Conservation (phyloP, 2,888 invertebrate genomes). For the Trichogramma dendrolimi region DNA sequence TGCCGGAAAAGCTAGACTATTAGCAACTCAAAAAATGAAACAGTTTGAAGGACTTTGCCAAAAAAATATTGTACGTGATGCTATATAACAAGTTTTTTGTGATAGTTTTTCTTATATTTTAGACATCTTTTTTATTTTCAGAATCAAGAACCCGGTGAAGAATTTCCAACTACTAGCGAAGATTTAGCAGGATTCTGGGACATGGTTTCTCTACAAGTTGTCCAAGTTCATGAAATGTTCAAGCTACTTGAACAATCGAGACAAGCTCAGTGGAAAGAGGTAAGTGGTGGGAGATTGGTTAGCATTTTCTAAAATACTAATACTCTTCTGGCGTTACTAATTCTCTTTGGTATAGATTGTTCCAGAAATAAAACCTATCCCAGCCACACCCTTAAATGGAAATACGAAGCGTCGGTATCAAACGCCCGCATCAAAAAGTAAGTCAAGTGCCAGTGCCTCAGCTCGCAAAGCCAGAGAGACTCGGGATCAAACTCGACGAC, state of each 20-base stretch:
- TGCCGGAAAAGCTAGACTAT: constrained; percentile 83
- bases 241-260: constrained; percentile 63
- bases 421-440: constrained; percentile 39
- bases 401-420: constrained; percentile 41
- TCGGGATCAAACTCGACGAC: constrained; percentile 66
- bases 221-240: constrained; percentile 77
- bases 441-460: constrained; percentile 48
- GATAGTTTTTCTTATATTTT: constrained; percentile 7
- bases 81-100: background rate
- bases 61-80: constrained; percentile 59
- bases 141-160: constrained; percentile 70
- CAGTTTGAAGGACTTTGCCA: constrained; percentile 82
- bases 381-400: constrained; percentile 39
- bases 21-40: constrained; percentile 89
- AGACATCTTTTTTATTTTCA: constrained; percentile 32
- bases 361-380: constrained; percentile 35
- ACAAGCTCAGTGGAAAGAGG: constrained; percentile 67
- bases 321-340: background rate
- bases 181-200: constrained; percentile 98
- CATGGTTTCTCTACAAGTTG: constrained; percentile 90
- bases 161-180: constrained; percentile 81
- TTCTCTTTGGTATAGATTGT: constrained; percentile 33
- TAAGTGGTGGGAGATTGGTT: constrained; percentile 36
- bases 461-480: constrained; percentile 60
- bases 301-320: background rate